Conservation (phyloP, 2,888 invertebrate genomes). For the Ophion obscuratus region DNA sequence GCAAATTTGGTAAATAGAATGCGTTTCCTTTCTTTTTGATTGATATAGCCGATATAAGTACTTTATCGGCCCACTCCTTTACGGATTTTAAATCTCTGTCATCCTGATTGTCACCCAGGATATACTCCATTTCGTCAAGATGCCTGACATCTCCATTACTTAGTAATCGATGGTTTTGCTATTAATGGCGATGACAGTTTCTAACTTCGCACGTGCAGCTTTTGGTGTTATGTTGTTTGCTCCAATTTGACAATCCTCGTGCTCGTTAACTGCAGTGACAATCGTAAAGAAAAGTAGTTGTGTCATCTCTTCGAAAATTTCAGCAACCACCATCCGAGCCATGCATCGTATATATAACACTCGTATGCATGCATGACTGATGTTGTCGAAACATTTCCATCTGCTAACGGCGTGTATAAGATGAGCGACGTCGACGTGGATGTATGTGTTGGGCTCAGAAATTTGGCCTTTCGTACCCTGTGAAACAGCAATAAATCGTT, state of each 20-base stretch:
- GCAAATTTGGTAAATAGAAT: slow-evolving; percentile 27
- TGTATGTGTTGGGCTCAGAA: slow-evolving; percentile 19
- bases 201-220: slow-evolving; percentile 16
- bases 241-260: background rate
- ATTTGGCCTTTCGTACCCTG: background rate
- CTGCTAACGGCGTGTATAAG: slow-evolving; percentile 56
- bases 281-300: slow-evolving; percentile 3
- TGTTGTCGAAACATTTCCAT: slow-evolving; percentile 55
- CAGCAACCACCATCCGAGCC: slow-evolving; percentile 30
- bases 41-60: background rate
- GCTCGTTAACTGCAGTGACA: slow-evolving; percentile 1
- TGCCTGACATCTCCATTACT: background rate
- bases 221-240: background rate
- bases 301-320: slow-evolving; percentile 8
- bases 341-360: slow-evolving; percentile 4
- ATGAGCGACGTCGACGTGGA: slow-evolving; percentile 63
- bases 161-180: slow-evolving; percentile 7
- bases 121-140: slow-evolving; percentile 4
- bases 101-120: background rate
- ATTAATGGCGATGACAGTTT: background rate
- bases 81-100: background rate
- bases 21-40: background rate
- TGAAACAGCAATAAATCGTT: background rate
- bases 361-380: slow-evolving; percentile 1
- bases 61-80: background rate